These are phyloP conservation scores for Megalops atlanticus DNA, from an alignment of 2,113 vertebrate species.

Conservation along the genomic window DNA sequence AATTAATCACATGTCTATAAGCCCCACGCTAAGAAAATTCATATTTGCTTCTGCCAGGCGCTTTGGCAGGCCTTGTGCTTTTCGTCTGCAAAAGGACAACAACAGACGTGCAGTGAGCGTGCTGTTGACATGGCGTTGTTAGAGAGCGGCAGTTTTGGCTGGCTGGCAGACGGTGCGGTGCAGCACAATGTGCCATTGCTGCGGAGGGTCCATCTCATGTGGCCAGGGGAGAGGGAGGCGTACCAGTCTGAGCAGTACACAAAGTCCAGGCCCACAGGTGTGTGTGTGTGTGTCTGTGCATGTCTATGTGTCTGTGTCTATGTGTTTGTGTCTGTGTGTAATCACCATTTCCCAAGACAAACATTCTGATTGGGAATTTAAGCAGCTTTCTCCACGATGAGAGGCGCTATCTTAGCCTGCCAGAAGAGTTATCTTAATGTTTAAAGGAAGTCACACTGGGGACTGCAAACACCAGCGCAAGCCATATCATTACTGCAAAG, in stretches of 20 bases:
- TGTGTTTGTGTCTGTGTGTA: background rate
- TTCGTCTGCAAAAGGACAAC: background rate
- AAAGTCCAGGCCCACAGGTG: slow-evolving; percentile 6
- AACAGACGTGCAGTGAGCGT: background rate
- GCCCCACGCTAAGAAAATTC: background rate
- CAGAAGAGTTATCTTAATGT: slow-evolving; percentile 36
- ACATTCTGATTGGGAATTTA: slow-evolving; percentile 38
- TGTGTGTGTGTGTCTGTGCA: background rate
- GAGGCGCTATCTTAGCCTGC: slow-evolving; percentile 36
- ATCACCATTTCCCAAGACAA: slow-evolving; percentile 42
- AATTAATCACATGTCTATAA: slow-evolving; percentile 9
- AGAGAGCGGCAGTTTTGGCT: background rate
- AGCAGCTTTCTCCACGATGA: slow-evolving; percentile 37
- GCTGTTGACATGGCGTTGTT: background rate
- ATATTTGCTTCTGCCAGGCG: background rate
- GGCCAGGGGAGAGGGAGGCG: background rate
- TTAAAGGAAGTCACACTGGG: slow-evolving; percentile 38
- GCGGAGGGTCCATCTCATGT: background rate
- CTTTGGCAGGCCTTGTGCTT: background rate
- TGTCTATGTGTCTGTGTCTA: background rate
- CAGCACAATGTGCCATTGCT: background rate
- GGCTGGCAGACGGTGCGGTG: background rate
- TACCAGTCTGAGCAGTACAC: background rate
- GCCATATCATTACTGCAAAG: slow-evolving; percentile 28
- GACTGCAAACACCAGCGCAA: slow-evolving; percentile 36